Evolutionary conservation across 2,113 vertebrate species (phyloP), one percentile per base, ranked within the genome.

Genomic region (Phasianus colchicus): DNA sequence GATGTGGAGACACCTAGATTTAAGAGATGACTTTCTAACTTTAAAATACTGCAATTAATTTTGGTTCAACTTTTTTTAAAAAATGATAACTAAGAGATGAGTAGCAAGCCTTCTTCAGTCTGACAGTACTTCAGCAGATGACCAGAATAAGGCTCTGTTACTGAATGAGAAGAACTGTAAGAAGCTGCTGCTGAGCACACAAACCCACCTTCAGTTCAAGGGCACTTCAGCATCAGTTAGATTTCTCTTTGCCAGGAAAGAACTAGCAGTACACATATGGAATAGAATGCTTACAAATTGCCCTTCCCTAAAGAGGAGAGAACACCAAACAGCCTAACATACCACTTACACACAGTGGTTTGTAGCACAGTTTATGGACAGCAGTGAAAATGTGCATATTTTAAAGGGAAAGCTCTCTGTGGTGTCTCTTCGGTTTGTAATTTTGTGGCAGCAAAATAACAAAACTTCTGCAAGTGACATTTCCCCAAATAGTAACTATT

Each of bases 401-500:
- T 91, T 58, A 90, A 93, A 65, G 38, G 29, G 38, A 86, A 94
- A 84, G 13, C 24, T 86, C 30, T 78, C 14, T 77, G 57, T 43
- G 47, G 8, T 18, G 34, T 25, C 43, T 75, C 65, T 78, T 77
- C 15, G 67, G 43, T 30, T 86, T 74, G 80, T 58, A 84, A 84
- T 79, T 95, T 93, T 85, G 63, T 3, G 5, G 70, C 36, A 93
- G 74, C 20, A 84, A 90, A 95, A 95, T 61, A 75, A 81, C 47
- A 84, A 92, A 90, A 55, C 30, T 58, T n/a, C 58, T 81, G 43
- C 36, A 86, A 45, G 0, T 87, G 77, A 66, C 52, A 27, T 65
- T 91, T 69, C 15, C 79, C 89, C 90, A 92, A 84, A 54, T 17
- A 93, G 36, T 27, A 84, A 63, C 20, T n/a, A 34, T 27, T 61